A percentile compares a stretch with the other conserved stretches of the same genome.
phyloP scores from a whole-genome alignment of 2,113 vertebrate genomes.

The Protobothrops flavoviridis region DNA sequence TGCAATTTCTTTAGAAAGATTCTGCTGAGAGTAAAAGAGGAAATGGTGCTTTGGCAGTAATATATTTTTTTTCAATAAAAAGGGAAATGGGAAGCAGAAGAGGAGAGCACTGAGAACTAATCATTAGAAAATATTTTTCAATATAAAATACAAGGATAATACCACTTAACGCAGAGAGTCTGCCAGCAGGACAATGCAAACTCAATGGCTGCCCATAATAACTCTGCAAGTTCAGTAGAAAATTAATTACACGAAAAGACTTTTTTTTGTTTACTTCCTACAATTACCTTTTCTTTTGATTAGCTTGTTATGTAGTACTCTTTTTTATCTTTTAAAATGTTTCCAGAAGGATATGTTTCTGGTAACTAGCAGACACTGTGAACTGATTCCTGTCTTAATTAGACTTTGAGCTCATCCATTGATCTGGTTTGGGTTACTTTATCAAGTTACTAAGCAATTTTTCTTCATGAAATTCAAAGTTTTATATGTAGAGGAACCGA shows the following conservation, averaged over 20 bases:
- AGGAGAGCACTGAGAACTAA: conserved; percentile 19
- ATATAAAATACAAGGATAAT: background rate
- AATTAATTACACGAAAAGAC: background rate
- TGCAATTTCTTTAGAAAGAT: background rate
- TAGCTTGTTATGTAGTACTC: background rate
- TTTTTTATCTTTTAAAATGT: background rate
- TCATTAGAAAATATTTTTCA: conserved; percentile 8
- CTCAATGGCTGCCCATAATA: conserved; percentile 19
- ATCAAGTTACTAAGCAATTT: background rate
- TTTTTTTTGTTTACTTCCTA: background rate
- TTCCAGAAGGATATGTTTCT: background rate
- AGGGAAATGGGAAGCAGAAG: conserved; percentile 38
- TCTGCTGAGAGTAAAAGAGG: background rate
- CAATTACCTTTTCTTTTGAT: background rate
- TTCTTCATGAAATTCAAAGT: background rate
- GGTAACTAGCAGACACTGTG: background rate
- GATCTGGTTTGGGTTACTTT: background rate
- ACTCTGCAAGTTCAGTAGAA: background rate
- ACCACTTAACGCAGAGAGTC: background rate
- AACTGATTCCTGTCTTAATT: background rate
- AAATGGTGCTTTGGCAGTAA: background rate
- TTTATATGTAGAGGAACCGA: background rate
- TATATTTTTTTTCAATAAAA: conserved; percentile 32
- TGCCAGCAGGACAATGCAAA: background rate
- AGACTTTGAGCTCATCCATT: background rate